Conservation (phyloP, 2,113 vertebrate genomes). For the Poeciliopsis retropinna region DNA sequence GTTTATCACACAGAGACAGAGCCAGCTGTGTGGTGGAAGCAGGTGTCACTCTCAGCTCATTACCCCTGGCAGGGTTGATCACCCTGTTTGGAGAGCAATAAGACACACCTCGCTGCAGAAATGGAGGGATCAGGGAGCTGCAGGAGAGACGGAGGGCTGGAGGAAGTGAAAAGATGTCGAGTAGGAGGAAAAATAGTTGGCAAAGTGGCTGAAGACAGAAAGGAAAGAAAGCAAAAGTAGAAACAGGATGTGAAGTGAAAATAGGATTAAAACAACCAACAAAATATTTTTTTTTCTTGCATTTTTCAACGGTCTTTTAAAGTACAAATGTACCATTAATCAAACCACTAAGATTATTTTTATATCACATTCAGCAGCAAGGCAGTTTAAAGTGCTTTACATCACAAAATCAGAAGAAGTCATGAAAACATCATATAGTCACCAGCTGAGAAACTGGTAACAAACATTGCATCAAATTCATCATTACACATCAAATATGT, state of each 20-base stretch:
- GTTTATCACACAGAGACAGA: conserved; percentile 20
- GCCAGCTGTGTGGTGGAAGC: conserved; percentile 73
- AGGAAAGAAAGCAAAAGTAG: not conserved
- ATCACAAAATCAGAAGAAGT: too few species aligned
- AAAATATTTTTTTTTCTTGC: not conserved
- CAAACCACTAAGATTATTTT: too few species aligned
- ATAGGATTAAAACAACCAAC: not conserved
- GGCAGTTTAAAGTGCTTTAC: too few species aligned
- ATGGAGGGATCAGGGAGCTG: conserved; percentile 12
- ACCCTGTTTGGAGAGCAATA: conserved; percentile 74
- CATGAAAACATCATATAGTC: too few species aligned
- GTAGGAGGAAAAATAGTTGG: not conserved
- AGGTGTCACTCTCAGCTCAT: conserved; percentile 79
- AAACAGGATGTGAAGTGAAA: not conserved
- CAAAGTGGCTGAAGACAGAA: not conserved
- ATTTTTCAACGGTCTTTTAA: not conserved
- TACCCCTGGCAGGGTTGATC: conserved; percentile 72
- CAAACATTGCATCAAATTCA: too few species aligned
- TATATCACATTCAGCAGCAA: too few species aligned
- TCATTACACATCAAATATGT: too few species aligned
- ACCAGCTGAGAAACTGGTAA: too few species aligned
- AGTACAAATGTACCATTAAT: not conserved
- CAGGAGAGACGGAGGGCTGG: conserved; percentile 8
- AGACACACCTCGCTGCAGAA: conserved; percentile 62
- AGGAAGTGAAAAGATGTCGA: not conserved